Conservation (phyloP, 1,140 invertebrate species). For the Chelonus insularis region DNA sequence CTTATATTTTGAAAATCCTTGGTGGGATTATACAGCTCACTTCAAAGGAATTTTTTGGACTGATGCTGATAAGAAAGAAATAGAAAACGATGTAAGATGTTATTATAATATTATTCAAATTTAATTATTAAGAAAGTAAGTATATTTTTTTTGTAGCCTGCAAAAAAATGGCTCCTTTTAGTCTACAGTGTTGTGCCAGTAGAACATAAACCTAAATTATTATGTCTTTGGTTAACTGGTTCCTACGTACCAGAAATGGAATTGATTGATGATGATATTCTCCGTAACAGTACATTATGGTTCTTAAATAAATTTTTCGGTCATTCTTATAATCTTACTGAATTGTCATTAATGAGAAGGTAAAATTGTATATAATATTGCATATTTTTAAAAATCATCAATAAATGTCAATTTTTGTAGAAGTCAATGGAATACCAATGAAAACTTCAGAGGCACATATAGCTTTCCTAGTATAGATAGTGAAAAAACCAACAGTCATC, state of each 20-base stretch:
- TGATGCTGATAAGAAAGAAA: constrained; percentile 51
- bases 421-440: constrained; percentile 71
- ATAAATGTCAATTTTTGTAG: constrained; percentile 50
- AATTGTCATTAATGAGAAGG: constrained; percentile 51
- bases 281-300: constrained; percentile 55
- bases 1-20: constrained; percentile 65
- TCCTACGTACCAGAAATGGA: constrained; percentile 64
- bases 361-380: constrained; percentile 31
- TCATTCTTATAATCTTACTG: constrained; percentile 59
- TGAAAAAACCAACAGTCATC: constrained; percentile 32
- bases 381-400: constrained; percentile 38
- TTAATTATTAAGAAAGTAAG: neutral
- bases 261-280: constrained; percentile 55
- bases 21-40: constrained; percentile 61
- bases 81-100: constrained; percentile 32
- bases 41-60: constrained; percentile 61
- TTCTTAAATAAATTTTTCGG: constrained; percentile 59
- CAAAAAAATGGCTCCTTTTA: constrained; percentile 63
- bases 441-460: constrained; percentile 71
- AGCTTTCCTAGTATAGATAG: constrained; percentile 66
- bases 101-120: neutral
- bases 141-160: constrained; percentile 25
- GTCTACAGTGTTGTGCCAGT: constrained; percentile 71
- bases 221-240: constrained; percentile 69
- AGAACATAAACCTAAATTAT: constrained; percentile 67